A percentile compares a stretch with the other conserved stretches of the same genome.
Evolutionary conservation across 2,797 vertebrate genomes (phyloP).

Genomic region (Lithobates pipiens): DNA sequence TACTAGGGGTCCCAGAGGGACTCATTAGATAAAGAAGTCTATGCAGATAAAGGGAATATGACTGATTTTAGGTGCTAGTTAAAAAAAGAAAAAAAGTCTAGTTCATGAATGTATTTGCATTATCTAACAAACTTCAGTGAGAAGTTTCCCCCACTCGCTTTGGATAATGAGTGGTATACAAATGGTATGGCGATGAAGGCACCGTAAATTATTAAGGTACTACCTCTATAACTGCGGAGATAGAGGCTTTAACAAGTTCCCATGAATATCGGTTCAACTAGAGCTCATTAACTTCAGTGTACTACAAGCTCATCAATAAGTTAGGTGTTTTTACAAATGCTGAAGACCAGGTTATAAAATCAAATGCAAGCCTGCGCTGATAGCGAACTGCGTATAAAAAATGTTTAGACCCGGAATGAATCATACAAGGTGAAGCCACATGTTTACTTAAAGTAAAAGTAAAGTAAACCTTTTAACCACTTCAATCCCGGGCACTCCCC

Average conservation of each 20-base stretch:
- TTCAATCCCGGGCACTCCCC: too few species aligned
- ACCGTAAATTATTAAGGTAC: constrained; percentile 27
- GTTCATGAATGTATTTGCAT: constrained; percentile 18
- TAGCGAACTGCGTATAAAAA: neutral
- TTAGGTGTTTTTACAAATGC: neutral
- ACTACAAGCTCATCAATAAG: constrained; percentile 38
- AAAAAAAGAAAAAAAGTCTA: neutral
- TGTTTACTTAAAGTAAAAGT: too few species aligned
- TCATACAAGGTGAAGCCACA: too few species aligned
- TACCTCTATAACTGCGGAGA: constrained; percentile 2
- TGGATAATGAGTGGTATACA: constrained; percentile 40
- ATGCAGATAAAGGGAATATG: constrained; percentile 30
- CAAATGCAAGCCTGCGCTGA: neutral
- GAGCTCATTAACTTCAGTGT: constrained; percentile 13
- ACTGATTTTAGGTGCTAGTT: constrained; percentile 1
- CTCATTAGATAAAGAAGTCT: constrained; percentile 45
- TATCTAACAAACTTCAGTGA: constrained; percentile 35
- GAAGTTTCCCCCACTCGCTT: neutral
- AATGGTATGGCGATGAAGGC: constrained; percentile 10
- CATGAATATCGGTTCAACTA: neutral
- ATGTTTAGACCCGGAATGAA: neutral
- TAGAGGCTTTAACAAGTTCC: constrained; percentile 33
- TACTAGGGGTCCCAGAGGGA: constrained; percentile 23
- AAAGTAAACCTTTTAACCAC: too few species aligned
- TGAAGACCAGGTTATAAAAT: neutral